These are phyloP conservation scores for Echinops telfairi DNA, from an alignment of 2,113 vertebrate genomes.

Conservation along the genomic window DNA sequence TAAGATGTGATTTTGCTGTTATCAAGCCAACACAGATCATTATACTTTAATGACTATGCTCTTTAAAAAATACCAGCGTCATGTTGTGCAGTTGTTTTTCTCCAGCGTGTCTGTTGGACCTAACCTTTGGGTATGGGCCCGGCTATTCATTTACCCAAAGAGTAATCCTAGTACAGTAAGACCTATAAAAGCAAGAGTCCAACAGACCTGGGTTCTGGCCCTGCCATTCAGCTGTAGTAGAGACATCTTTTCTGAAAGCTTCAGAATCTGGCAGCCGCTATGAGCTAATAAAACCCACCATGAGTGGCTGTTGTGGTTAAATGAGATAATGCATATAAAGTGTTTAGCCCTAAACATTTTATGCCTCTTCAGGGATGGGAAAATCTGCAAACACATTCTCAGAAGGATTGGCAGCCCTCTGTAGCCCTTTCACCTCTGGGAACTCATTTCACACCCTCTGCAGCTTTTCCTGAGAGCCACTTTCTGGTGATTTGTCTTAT, in stretches of 20 bases:
- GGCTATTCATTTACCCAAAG: background rate
- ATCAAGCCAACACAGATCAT: background rate
- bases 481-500: constrained; percentile 49
- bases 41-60: constrained; percentile 5
- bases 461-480: background rate
- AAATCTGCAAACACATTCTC: background rate
- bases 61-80: constrained; percentile 5
- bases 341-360: background rate
- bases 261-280: background rate
- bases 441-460: constrained; percentile 9
- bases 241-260: background rate
- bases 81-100: background rate
- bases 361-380: background rate
- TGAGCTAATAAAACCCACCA: background rate
- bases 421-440: background rate
- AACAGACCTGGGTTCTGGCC: background rate
- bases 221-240: background rate
- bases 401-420: background rate
- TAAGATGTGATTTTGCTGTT: background rate
- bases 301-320: background rate
- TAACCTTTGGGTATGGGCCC: background rate
- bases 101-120: background rate
- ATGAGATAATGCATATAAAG: background rate
- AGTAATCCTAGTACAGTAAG: background rate
- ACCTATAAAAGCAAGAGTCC: background rate